Percentiles rank a stretch among this genome's conserved stretches.
Conservation (phyloP, 2,113 vertebrate species). For the pig (Sus scrofa) region T2T-Sscrofa CM000814.6:3363001-3363500, state of each 20-base stretch:
- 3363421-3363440: too few species aligned
- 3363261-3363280: background rate
- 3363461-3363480: background rate
- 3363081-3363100: background rate
- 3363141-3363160: fast-evolving
- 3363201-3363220: fast-evolving
- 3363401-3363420: background rate
- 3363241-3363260: background rate
- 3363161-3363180: background rate
- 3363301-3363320: background rate
- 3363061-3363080: fast-evolving
- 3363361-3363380: background rate
- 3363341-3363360: background rate
- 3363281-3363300: background rate
- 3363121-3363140: background rate
- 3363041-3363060: too few species aligned
- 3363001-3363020: background rate
- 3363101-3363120: too few species aligned
- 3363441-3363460: background rate
- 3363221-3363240: background rate
- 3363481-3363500: background rate
- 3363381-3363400: background rate
- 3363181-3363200: background rate
- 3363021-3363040: background rate
- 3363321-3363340: background rate